These are phyloP conservation scores for Leucoma salicis DNA, from an alignment of 2,888 invertebrate genomes.

Conservation along the genomic window DNA sequence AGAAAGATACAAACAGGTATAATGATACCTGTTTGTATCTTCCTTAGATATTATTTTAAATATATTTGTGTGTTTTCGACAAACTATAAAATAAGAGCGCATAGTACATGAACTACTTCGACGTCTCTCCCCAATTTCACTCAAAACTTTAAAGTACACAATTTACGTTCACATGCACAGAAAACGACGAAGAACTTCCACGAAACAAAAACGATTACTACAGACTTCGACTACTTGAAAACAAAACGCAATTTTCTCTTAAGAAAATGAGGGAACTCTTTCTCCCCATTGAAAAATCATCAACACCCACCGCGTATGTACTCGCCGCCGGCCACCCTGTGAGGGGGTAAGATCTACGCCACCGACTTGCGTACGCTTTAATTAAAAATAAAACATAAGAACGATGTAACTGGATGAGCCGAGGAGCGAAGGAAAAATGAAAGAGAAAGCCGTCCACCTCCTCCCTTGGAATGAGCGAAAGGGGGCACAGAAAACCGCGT, in stretches of 20 bases:
- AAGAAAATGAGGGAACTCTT: constrained; percentile 83
- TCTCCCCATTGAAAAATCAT: constrained; percentile 83
- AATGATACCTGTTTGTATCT: too few species aligned
- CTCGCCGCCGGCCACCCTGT: constrained; percentile 50
- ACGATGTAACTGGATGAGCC: constrained; percentile 83
- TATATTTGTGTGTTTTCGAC: too few species aligned
- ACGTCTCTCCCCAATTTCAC: constrained; percentile 60
- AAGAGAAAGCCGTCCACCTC: constrained; percentile 80
- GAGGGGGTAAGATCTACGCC: constrained; percentile 75
- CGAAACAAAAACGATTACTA: constrained; percentile 82
- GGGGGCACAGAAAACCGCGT: constrained; percentile 58
- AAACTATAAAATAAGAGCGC: constrained; percentile 31
- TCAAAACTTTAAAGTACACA: constrained; percentile 74
- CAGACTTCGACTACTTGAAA: constrained; percentile 82
- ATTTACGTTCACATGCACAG: constrained; percentile 76
- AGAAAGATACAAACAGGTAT: too few species aligned
- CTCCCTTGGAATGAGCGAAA: constrained; percentile 45
- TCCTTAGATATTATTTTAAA: too few species aligned
- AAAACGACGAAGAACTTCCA: constrained; percentile 63
- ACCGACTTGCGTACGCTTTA: constrained; percentile 83
- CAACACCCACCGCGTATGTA: constrained; percentile 81
- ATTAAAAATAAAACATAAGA: constrained; percentile 83
- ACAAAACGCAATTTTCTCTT: constrained; percentile 83
- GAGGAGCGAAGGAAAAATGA: constrained; percentile 83
- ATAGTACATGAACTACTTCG: constrained; percentile 58